These are phyloP conservation scores for Erpornis zantholeuca DNA, from an alignment of 2,113 vertebrate species.

Conservation along the genomic window DNA sequence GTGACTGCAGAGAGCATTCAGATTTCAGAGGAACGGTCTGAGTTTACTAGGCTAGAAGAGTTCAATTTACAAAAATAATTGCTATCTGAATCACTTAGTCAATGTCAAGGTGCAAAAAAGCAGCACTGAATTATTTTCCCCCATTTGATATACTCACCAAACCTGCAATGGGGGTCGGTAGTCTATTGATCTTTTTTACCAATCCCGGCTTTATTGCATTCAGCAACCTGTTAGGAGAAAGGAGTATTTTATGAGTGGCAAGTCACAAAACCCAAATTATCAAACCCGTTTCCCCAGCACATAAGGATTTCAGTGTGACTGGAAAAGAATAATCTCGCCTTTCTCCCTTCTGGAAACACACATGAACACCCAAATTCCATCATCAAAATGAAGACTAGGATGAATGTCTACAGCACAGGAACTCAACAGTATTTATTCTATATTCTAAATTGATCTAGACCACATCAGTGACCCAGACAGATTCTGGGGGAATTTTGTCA, in stretches of 20 bases:
- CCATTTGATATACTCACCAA: conserved; percentile 83
- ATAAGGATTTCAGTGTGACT: neutral
- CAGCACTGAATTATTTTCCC: conserved; percentile 46
- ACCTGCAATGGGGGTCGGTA: conserved; percentile 91
- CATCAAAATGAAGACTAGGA: neutral
- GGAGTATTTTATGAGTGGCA: neutral
- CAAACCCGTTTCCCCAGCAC: neutral
- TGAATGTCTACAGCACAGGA: neutral
- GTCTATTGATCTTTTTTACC: conserved; percentile 96
- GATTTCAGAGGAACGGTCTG: neutral
- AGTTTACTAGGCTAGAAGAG: neutral
- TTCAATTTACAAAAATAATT: conserved; percentile 19
- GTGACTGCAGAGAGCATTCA: neutral
- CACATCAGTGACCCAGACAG: neutral
- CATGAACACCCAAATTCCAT: neutral
- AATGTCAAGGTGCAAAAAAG: conserved; percentile 34
- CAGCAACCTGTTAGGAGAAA: conserved; percentile 85
- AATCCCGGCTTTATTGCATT: conserved; percentile 92
- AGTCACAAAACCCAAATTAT: conserved; percentile 2
- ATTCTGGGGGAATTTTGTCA: neutral
- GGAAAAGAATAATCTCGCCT: neutral
- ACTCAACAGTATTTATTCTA: neutral
- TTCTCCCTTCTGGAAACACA: neutral
- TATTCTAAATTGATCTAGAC: neutral
- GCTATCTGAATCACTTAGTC: neutral